phyloP scores from a whole-genome alignment of 2,797 vertebrate species.

The Phataginus tricuspis region DNA sequence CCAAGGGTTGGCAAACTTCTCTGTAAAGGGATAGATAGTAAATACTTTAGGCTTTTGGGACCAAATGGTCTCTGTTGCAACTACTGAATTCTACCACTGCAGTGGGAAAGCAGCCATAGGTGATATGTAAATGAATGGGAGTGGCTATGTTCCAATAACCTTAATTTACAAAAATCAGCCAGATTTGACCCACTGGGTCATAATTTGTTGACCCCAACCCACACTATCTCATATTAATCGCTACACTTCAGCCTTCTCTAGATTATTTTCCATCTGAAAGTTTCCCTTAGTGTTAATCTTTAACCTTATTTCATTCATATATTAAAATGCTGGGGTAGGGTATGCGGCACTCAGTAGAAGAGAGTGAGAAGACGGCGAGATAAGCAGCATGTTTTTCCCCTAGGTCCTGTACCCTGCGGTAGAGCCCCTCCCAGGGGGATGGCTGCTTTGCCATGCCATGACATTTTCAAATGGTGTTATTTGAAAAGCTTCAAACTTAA shows the following conservation, averaged over 20 bases:
- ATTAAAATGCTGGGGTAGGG: neutral
- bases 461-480: conserved; percentile 78
- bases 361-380: neutral
- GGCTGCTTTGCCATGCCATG: conserved; percentile 59
- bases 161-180: conserved; percentile 31
- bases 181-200: neutral
- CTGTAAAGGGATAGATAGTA: neutral
- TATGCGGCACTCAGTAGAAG: neutral
- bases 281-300: neutral
- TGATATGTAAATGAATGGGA: neutral
- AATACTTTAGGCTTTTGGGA: neutral
- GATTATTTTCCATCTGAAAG: conserved; percentile 32
- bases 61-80: neutral
- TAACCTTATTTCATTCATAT: neutral
- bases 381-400: neutral
- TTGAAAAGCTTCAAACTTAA: conserved; percentile 78
- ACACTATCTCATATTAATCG: neutral
- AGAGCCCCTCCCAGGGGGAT: neutral
- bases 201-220: neutral
- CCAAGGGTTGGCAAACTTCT: neutral
- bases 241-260: neutral
- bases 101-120: neutral
- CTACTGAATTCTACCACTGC: neutral
- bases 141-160: neutral
- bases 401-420: neutral